A percentile compares a stretch with the other conserved stretches of the same genome.
Conservation (phyloP, 2,113 vertebrate genomes). For the Indri indri region DNA sequence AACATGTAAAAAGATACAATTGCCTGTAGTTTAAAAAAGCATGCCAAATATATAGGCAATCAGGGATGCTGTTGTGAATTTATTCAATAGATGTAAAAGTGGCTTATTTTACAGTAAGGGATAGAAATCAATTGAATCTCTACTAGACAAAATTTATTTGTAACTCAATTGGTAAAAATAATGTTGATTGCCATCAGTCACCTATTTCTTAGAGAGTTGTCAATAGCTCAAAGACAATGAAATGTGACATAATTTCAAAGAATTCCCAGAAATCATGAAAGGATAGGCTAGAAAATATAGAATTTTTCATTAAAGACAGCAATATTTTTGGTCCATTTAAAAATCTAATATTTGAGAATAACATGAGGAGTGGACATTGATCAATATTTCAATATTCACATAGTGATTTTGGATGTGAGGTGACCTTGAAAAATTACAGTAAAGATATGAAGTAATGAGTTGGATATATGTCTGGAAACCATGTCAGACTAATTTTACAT, state of each 20-base stretch:
- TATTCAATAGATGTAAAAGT: neutral
- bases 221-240: neutral
- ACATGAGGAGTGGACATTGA: neutral
- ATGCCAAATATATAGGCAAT: neutral
- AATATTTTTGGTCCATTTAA: neutral
- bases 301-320: neutral
- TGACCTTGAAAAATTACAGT: neutral
- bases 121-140: neutral
- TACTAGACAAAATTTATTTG: neutral
- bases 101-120: accelerated
- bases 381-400: neutral
- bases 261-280: neutral
- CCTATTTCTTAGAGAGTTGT: neutral
- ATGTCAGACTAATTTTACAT: neutral
- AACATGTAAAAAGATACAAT: neutral
- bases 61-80: neutral
- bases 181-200: neutral
- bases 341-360: neutral
- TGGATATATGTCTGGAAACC: neutral
- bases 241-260: neutral
- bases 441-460: neutral
- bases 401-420: neutral
- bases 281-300: neutral
- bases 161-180: neutral
- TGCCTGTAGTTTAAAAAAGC: neutral